A percentile compares a stretch with the other conserved stretches of the same genome.
These are phyloP conservation scores for Orthosia gothica DNA, from an alignment of 2,888 invertebrate species.

Conservation along the genomic window DNA sequence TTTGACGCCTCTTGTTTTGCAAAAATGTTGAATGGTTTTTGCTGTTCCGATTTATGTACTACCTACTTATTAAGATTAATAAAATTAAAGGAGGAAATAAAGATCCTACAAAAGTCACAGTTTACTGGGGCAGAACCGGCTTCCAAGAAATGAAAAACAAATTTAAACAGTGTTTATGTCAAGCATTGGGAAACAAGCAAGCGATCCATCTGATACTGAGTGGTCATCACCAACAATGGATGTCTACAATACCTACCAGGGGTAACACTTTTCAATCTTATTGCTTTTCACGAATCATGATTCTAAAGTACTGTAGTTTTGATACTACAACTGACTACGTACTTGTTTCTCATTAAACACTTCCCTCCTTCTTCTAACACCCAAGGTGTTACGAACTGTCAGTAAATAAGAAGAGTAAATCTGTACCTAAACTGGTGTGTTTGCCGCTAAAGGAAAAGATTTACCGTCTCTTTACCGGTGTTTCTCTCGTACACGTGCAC, in stretches of 20 bases:
- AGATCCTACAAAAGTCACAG: background rate
- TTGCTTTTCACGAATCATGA: no score
- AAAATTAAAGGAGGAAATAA: background rate
- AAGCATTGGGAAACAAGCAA: no score
- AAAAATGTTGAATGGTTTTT: constrained; percentile 27
- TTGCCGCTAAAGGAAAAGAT: constrained; percentile 41
- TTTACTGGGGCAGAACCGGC: background rate
- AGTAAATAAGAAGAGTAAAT: constrained; percentile 28
- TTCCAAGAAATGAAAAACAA: no score
- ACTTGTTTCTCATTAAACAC: no score
- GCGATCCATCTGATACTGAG: no score
- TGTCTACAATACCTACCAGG: no score
- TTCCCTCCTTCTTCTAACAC: background rate
- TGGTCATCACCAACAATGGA: no score
- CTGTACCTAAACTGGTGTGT: constrained; percentile 1
- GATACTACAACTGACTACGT: no score
- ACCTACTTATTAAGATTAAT: background rate
- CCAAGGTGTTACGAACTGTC: background rate
- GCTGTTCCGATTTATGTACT: background rate
- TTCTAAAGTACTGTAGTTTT: no score
- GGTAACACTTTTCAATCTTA: no score
- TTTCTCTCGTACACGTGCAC: constrained; percentile 28
- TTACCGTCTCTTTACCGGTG: constrained; percentile 48
- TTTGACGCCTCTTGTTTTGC: constrained; percentile 48
- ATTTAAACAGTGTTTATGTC: no score